Evolutionary conservation across 92 coral and sea anemone genomes (phyloP), one percentile per base, ranked within the genome.

Genomic region (Virgularia gustaviana): DNA sequence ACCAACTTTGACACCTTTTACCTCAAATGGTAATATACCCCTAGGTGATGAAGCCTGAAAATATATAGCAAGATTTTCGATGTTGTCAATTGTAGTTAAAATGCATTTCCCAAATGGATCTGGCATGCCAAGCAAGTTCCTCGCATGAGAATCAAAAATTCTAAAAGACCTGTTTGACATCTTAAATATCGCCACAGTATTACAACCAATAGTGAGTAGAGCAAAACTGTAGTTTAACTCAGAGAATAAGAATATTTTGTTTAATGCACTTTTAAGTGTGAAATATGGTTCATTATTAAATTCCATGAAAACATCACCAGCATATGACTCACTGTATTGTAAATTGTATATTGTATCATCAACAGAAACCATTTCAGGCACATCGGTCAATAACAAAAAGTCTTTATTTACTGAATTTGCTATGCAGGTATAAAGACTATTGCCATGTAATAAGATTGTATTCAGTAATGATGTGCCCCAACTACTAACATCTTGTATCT

Each of bases 321-420:
- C 11, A 39, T 13, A 64, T 2, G 53, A 22, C 4, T 64, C 53
- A 39, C 71, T 39, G 34, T 39, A 64, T 35, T 39, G 53, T 35
- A 36, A 62, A 35, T 15, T 15, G 23, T 19, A 62, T 23, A 61
- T 9, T 23, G 12, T 61, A 34, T 61, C 44, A 30, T 33, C 22
- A 13, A 32, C 58, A 15, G 73, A 44, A 66, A 66, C 47, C 37
- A 66, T 45, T 47, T 66, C 73, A 19, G 57, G 44, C n/a, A 47
- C 74, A 8, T 47, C 74, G 35, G 59, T 47, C 16, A 47, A 44
- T 20, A 67, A 31, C 24, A 47, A 34, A 1, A 65, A 39, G 28
- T 65, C 16, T 24, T 67, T 45, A n/a, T 4, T 22, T 12, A 20
- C 13, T 42, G 51, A 42, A 65, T 65, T 65, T 11, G 54, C 29